Conservation (phyloP, 1,140 invertebrate genomes). For the Centruroides sculpturatus region DNA sequence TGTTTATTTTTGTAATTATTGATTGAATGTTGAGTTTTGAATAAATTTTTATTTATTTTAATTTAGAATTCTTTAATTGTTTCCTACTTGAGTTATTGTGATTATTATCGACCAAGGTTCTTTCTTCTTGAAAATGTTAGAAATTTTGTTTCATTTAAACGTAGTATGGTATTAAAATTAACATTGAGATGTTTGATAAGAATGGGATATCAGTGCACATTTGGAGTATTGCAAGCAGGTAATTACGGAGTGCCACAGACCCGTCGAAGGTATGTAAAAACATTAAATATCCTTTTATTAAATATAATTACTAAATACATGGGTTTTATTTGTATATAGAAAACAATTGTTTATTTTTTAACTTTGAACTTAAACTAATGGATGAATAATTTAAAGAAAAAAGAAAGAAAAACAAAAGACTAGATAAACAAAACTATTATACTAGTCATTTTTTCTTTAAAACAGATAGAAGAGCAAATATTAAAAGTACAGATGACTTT, state of each 20-base stretch:
- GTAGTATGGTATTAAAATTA: conserved; percentile 64
- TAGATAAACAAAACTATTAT: too few species aligned
- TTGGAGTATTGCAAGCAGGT: conserved; percentile 72
- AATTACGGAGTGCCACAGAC: conserved; percentile 76
- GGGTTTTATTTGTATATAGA: too few species aligned
- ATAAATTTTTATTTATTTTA: conserved; percentile 1
- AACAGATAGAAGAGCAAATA: too few species aligned
- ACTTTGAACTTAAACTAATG: too few species aligned
- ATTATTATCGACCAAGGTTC: conserved; percentile 69
- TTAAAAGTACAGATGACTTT: too few species aligned
- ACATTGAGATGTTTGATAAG: conserved; percentile 56
- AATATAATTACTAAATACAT: too few species aligned
- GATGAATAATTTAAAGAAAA: too few species aligned
- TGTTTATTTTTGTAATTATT: too few species aligned
- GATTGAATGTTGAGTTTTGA: too few species aligned
- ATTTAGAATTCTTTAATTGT: conserved; percentile 67
- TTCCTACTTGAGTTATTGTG: conserved; percentile 67
- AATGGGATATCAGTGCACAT: conserved; percentile 80
- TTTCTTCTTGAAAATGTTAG: conserved; percentile 77
- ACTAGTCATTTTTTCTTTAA: too few species aligned
- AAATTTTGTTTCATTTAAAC: conserved; percentile 68
- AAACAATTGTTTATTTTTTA: too few species aligned
- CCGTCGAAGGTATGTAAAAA: conserved; percentile 40
- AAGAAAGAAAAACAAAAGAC: too few species aligned
- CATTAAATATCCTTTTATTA: neutral